Base-by-base conservation (phyloP, 2,797 vertebrate genomes). In the Pantherophis alleghaniensis region DNA sequence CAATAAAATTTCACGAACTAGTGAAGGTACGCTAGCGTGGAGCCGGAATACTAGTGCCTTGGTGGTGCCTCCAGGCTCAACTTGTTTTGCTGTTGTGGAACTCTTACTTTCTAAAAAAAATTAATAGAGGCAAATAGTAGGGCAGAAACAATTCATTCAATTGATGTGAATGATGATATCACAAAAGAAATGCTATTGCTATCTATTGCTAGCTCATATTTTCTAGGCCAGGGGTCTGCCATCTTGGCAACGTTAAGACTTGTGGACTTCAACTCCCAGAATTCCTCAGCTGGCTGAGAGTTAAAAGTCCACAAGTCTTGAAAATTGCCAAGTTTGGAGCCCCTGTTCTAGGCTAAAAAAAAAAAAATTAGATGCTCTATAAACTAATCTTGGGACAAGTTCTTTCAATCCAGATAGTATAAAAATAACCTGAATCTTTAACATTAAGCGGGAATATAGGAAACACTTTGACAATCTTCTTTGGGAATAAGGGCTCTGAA, bases 1-100 rank as follows among this genome's bases (percentile, higher is more conserved):
- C 95, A 98, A 95, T 4, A 98, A 98, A 90, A 98, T 98, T n/a
- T 98, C 97, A 69, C 98, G 97, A 53, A 98, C 96, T 93, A 98
- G 94, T 61, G 95, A 92, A 0, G 98, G 98, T 10, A 96, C 96
- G 24, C 94, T 95, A 4, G 98, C 96, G 0, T 98, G 98, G 10
- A 98, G 96, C 53, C 97, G 97, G 95, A 98, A 98, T 86, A 98
- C 98, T 92, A 98, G 95, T 0, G 98, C 96, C 4, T 87, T 95
- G 42, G 14, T 89, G 87, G 1, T 7, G 1, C 57, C 57, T 94
- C 69, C 79, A 10, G 53, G 12, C 26, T 92, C 18, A 60, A 4
- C 92, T 3, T 91, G 86, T 28, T 95, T 92, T 53, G 96, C 96
- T 97, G 97, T 97, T 18, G 42, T 32, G 18, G 69, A 56, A 53